Percentiles rank a stretch among this genome's conserved stretches.
Evolutionary conservation across 2,797 vertebrate genomes (phyloP).

Genomic region (Podargus strigoides): DNA sequence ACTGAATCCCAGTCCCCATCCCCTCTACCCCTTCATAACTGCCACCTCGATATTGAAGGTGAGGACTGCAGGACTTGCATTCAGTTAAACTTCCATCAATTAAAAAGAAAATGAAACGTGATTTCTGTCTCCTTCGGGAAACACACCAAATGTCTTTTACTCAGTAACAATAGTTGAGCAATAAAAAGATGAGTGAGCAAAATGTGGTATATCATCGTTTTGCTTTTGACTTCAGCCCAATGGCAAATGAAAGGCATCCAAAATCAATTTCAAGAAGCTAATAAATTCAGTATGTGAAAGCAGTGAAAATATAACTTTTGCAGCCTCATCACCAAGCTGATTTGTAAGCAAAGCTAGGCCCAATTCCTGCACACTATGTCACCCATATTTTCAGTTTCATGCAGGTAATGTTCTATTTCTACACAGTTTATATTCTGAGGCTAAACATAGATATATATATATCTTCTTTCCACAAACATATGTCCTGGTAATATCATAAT

Average conservation of each 20-base stretch:
- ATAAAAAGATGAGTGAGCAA: constrained; percentile 68
- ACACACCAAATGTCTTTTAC: constrained; percentile 31
- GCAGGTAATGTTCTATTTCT: constrained; percentile 58
- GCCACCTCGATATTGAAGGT: neutral
- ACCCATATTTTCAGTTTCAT: constrained; percentile 56
- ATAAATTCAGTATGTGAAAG: constrained; percentile 65
- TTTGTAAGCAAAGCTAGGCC: constrained; percentile 64
- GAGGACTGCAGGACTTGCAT: neutral
- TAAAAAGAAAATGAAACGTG: constrained; percentile 22
- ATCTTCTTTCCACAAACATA: constrained; percentile 54
- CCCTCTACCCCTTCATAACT: neutral
- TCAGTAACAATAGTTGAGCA: constrained; percentile 60
- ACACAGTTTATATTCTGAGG: constrained; percentile 23
- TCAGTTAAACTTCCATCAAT: constrained; percentile 38
- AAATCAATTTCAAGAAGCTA: constrained; percentile 72
- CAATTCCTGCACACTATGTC: constrained; percentile 29
- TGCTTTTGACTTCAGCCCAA: constrained; percentile 65
- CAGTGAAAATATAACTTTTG: constrained; percentile 64
- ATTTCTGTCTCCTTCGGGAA: constrained; percentile 37
- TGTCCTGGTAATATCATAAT: constrained; percentile 53
- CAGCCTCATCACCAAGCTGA: constrained; percentile 61
- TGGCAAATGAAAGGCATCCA: constrained; percentile 74
- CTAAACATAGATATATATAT: constrained; percentile 38
- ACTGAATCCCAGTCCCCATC: neutral
- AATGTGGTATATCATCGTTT: constrained; percentile 51